Evolutionary conservation across 2,797 vertebrate genomes (phyloP), one percentile per base, ranked within the genome.

Genomic region (Philypnodon macrostomus): DNA sequence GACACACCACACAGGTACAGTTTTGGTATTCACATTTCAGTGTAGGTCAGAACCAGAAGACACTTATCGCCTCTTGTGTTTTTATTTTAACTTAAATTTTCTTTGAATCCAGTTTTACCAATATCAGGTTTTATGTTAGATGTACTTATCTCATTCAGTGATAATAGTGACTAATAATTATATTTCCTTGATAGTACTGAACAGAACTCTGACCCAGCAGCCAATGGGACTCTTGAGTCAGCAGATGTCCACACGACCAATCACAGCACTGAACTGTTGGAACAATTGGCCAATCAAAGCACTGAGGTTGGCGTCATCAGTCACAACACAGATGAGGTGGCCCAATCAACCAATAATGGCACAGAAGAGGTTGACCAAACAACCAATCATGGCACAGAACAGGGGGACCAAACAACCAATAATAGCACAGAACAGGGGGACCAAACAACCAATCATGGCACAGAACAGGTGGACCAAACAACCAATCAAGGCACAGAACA

Each of bases 251-350:
- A 73, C 38, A 41, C 60, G 36, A 2, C 47, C 18, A 27, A 26
- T 52, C 72, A 54, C 42, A 80, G 39, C 8, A 39, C 67, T 81
- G 10, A 90, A 78, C 72, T 91, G 87, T 15, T 23, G 21, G 42
- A 58, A 31, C 51, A 67, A 30, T 69, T 51, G 21, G 21, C 21
- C 21, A 23, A 23, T 7, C 21, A 61, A 3, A 23, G 21, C 21
- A 10, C 27, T 2, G 9, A 2, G 7, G 27, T 29, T 8, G 27
- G 12, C 2, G n/a, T n/a, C n/a, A n/a, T n/a, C n/a, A n/a, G n/a
- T n/a, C n/a, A n/a, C n/a, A n/a, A n/a, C n/a, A n/a, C n/a, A 18
- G 34, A 5, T n/a, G n/a, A n/a, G n/a, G n/a, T 27, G 26, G 26
- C 7, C 1, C 26, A 27, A 2, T 7, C 5, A 6, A 2, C 26